Evolutionary conservation across 2,113 vertebrate genomes (phyloP).

Genomic region (Morone chrysops): DNA sequence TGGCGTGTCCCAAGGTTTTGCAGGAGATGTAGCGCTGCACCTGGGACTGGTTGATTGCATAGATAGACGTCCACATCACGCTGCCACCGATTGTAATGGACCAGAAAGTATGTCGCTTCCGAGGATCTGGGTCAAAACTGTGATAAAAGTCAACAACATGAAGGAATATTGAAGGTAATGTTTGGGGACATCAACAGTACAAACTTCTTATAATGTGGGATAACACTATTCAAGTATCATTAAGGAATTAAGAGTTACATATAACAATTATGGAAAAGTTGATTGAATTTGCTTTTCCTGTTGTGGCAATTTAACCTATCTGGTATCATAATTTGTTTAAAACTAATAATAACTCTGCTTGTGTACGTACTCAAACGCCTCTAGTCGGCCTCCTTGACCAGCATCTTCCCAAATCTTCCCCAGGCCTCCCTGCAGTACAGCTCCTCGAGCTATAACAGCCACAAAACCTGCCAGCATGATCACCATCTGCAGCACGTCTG

Average conservation of each 20-base stretch:
- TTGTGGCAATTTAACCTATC: background rate
- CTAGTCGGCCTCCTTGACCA: constrained; percentile 76
- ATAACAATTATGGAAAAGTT: background rate
- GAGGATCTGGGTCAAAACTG: constrained; percentile 86
- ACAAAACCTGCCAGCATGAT: constrained; percentile 86
- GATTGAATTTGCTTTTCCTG: background rate
- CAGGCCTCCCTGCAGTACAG: constrained; percentile 81
- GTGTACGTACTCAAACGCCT: constrained; percentile 80
- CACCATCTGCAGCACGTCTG: constrained; percentile 87
- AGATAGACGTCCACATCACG: constrained; percentile 85
- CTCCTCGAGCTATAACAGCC: constrained; percentile 83
- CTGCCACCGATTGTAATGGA: constrained; percentile 83
- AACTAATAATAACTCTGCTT: background rate
- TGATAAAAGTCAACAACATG: background rate
- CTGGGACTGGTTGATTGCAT: constrained; percentile 87
- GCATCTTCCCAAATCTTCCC: constrained; percentile 82
- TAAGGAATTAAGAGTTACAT: background rate
- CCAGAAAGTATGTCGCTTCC: constrained; percentile 86
- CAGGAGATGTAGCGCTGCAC: constrained; percentile 88
- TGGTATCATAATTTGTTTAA: background rate
- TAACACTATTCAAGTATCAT: background rate
- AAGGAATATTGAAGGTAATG: background rate
- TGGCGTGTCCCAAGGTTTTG: constrained; percentile 83
- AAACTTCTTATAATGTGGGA: background rate
- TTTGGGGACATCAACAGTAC: background rate